Conservation (phyloP, 2,113 vertebrate genomes). For the Vireo altiloquus region DNA sequence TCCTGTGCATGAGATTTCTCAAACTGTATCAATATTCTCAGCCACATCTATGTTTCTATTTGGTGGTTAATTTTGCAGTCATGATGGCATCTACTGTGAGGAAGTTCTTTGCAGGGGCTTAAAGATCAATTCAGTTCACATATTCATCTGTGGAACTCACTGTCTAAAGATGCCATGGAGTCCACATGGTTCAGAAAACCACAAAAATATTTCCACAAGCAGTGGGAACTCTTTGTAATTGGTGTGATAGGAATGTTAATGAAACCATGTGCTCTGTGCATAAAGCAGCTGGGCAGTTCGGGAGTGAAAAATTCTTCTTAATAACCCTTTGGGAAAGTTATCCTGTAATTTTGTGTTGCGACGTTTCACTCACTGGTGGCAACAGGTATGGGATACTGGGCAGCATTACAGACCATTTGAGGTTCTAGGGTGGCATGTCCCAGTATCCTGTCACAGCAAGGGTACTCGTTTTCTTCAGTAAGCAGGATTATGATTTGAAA, state of each 20-base stretch:
- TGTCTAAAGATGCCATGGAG: background rate
- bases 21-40: background rate
- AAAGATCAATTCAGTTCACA: background rate
- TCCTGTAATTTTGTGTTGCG: background rate
- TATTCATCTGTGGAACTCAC: background rate
- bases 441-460: background rate
- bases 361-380: background rate
- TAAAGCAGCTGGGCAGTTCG: background rate
- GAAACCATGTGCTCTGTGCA: background rate
- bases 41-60: background rate
- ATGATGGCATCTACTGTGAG: background rate
- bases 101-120: background rate
- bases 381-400: background rate
- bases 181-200: background rate
- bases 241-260: background rate
- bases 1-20: background rate
- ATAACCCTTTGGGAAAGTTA: accelerated
- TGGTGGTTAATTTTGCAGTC: background rate
- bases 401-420: accelerated
- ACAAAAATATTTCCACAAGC: background rate
- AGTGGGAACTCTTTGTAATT: background rate
- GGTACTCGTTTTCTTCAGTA: background rate
- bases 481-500: background rate
- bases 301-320: background rate
- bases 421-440: background rate